These are phyloP conservation scores for Cheilosia impressa DNA, from an alignment of 2,888 invertebrate genomes.

Conservation along the genomic window DNA sequence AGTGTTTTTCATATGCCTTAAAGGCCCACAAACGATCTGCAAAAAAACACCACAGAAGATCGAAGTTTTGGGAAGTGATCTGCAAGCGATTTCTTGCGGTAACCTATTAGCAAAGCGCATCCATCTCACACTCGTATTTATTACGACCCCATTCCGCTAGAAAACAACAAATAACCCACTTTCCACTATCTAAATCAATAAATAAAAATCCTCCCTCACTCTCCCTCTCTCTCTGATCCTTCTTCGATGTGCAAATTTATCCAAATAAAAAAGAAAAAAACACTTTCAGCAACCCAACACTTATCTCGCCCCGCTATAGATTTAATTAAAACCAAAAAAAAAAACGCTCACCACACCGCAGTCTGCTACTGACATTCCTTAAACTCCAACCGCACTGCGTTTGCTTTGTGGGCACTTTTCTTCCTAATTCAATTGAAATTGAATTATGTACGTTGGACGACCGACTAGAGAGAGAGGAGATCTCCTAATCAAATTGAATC, in stretches of 20 bases:
- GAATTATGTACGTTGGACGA: slow-evolving; percentile 57
- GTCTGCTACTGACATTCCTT: slow-evolving; percentile 1
- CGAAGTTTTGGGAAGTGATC: too few species aligned
- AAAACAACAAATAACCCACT: slow-evolving; percentile 42
- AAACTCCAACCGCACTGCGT: slow-evolving; percentile 30
- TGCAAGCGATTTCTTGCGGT: background rate
- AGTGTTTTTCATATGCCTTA: too few species aligned
- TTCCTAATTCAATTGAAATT: slow-evolving; percentile 68
- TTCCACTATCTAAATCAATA: slow-evolving; percentile 59
- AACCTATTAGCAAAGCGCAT: background rate
- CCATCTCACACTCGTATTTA: slow-evolving; percentile 9
- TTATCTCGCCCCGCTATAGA: slow-evolving; percentile 30
- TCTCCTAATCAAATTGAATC: slow-evolving; percentile 69
- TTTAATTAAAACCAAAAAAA: slow-evolving; percentile 53
- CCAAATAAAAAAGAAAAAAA: slow-evolving; percentile 31
- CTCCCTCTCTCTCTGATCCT: background rate
- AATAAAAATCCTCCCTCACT: slow-evolving; percentile 18
- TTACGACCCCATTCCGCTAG: slow-evolving; percentile 9
- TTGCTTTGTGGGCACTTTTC: slow-evolving; percentile 1
- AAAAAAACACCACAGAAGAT: too few species aligned
- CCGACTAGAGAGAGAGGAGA: slow-evolving; percentile 22
- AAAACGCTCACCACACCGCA: slow-evolving; percentile 14
- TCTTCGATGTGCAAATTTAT: slow-evolving; percentile 38
- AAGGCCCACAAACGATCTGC: too few species aligned
- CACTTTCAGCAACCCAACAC: slow-evolving; percentile 40